Conservation (phyloP, 2,113 vertebrate genomes). For the Glaucomys volans region DNA sequence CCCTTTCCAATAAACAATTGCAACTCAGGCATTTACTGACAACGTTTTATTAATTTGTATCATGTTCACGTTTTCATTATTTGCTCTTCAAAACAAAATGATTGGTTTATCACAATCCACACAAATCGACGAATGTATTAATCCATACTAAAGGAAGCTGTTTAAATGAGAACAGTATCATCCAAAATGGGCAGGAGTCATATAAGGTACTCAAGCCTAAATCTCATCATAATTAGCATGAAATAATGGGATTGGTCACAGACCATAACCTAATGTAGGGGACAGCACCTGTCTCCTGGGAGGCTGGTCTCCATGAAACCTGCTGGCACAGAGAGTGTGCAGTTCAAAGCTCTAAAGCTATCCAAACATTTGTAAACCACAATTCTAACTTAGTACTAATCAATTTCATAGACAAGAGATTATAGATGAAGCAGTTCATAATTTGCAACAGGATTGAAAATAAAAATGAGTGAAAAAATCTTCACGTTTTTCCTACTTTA, state of each 20-base stretch:
- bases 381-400: not conserved
- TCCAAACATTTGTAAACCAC: not conserved
- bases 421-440: not conserved
- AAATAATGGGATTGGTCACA: not conserved
- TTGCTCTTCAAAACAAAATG: constrained; percentile 23
- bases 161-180: not conserved
- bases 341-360: not conserved
- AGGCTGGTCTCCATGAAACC: not conserved
- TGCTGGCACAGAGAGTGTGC: not conserved
- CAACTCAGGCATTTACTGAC: not conserved
- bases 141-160: not conserved
- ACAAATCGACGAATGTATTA: not conserved
- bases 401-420: not conserved
- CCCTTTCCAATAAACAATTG: not conserved
- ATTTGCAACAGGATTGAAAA: not conserved
- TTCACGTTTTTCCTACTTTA: not conserved
- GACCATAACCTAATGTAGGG: too few species aligned
- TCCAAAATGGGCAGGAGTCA: not conserved
- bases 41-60: constrained; percentile 50
- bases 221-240: not conserved
- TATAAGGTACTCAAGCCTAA: not conserved
- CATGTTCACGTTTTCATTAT: not conserved
- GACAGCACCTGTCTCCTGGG: not conserved
- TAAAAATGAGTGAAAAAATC: not conserved
- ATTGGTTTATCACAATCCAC: not conserved